Percentiles rank a stretch among this genome's conserved stretches.
These are phyloP conservation scores for Copidosoma floridanum DNA, from an alignment of 1,140 invertebrate genomes.

Conservation along the genomic window DNA sequence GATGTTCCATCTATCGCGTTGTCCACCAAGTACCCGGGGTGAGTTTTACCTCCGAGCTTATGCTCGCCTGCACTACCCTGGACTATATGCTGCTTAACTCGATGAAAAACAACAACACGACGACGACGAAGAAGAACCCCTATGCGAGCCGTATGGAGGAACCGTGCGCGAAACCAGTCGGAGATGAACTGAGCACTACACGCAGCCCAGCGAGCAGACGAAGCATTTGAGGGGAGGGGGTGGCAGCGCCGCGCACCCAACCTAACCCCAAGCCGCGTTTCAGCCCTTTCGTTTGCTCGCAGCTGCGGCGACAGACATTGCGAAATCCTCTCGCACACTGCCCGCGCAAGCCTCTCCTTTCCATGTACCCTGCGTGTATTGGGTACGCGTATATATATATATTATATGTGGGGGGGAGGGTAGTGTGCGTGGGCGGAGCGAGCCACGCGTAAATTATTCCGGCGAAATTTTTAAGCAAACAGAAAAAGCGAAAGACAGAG, in stretches of 20 bases:
- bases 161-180: conserved; percentile 8
- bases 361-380: not conserved
- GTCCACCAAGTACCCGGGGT: too few relatives aligned
- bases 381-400: not conserved
- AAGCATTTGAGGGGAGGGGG: too few relatives aligned
- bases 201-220: too few relatives aligned
- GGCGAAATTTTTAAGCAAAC: conserved; percentile 4
- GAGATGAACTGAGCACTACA: conserved; percentile 25
- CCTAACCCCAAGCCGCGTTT: too few relatives aligned
- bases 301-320: not conserved
- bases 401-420: too few relatives aligned
- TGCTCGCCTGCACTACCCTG: too few relatives aligned
- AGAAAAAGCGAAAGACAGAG: not conserved
- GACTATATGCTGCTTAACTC: too few relatives aligned
- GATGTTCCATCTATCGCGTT: too few relatives aligned
- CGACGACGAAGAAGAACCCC: not conserved
- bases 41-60: too few relatives aligned
- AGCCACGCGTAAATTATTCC: conserved; percentile 9
- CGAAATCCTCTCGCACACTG: not conserved
- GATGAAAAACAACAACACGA: not conserved
- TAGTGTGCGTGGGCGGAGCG: too few relatives aligned
- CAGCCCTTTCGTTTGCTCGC: too few relatives aligned
- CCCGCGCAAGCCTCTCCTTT: not conserved
- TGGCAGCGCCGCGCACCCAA: not conserved
- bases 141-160: not conserved